A percentile compares a stretch with the other conserved stretches of the same genome.
phyloP scores from a whole-genome alignment of 1,140 invertebrate species.

The Euura saliciscinereae region DNA sequence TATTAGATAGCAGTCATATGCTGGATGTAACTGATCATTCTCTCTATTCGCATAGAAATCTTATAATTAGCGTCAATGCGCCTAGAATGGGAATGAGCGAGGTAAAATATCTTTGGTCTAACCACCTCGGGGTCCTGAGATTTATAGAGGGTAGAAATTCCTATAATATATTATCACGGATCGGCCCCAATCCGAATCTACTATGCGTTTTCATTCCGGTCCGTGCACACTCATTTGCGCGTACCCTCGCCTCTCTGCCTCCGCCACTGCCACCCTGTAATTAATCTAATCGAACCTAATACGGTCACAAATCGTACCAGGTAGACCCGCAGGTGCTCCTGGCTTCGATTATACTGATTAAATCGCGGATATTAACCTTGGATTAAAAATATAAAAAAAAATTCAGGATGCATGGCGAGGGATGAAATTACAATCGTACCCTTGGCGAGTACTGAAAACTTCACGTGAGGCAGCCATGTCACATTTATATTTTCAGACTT shows the following conservation, averaged over 20 bases:
- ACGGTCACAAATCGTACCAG: not conserved
- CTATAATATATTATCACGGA: not conserved
- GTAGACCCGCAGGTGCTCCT: too few relatives aligned
- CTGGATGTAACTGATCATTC: not conserved
- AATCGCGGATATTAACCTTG: too few relatives aligned
- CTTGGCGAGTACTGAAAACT: too few relatives aligned
- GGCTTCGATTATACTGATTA: too few relatives aligned
- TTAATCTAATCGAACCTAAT: not conserved
- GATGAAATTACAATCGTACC: too few relatives aligned
- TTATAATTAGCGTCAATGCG: conserved; percentile 5
- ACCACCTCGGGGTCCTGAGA: not conserved
- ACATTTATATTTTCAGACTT: too few relatives aligned
- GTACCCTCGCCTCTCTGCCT: not conserved
- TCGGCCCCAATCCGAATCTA: not conserved
- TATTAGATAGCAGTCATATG: not conserved
- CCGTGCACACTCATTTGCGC: not conserved
- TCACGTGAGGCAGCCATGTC: too few relatives aligned
- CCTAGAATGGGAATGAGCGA: not conserved
- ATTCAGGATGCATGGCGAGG: too few relatives aligned
- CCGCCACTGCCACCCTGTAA: not conserved
- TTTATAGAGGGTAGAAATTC: not conserved
- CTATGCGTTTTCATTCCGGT: not conserved
- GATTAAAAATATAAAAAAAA: too few relatives aligned
- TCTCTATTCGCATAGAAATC: not conserved
- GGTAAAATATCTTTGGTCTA: not conserved